Percentiles rank a stretch among this genome's conserved stretches.
Conservation (phyloP, 2,113 vertebrate species). For the Centropus bengalensis region DNA sequence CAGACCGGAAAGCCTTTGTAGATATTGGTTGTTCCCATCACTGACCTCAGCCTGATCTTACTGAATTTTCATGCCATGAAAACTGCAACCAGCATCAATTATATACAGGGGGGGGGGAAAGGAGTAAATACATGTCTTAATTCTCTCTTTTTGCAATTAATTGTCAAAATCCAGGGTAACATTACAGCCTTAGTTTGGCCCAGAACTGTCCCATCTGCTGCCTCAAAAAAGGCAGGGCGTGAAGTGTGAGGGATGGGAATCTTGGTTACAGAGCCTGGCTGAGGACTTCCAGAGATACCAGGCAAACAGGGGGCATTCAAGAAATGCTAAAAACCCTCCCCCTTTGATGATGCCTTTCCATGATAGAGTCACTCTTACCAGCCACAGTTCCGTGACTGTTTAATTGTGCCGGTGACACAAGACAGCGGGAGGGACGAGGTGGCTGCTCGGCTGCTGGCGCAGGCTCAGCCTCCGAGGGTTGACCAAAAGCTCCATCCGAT, state of each 20-base stretch:
- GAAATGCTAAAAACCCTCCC: neutral
- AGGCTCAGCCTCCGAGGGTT: fast-evolving
- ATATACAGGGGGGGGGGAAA: too few relatives aligned
- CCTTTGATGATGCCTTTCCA: neutral
- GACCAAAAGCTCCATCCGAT: neutral
- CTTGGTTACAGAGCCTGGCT: neutral
- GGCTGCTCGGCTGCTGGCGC: neutral
- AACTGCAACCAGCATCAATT: neutral
- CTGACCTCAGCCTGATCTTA: neutral
- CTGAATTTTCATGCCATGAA: neutral
- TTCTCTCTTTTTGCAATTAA: neutral
- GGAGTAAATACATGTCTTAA: neutral
- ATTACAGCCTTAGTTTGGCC: neutral
- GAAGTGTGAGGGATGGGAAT: neutral
- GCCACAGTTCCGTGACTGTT: neutral
- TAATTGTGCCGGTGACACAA: neutral
- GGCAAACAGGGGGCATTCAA: neutral
- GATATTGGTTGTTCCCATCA: neutral
- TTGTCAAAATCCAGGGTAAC: neutral
- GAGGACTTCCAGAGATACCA: neutral
- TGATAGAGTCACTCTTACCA: neutral
- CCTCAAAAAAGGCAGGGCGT: neutral
- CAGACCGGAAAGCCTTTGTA: neutral
- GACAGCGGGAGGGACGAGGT: neutral
- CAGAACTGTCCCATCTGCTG: neutral